Conservation (phyloP, 23 tunicate species). For the Clavelina lepadiformis region DNA sequence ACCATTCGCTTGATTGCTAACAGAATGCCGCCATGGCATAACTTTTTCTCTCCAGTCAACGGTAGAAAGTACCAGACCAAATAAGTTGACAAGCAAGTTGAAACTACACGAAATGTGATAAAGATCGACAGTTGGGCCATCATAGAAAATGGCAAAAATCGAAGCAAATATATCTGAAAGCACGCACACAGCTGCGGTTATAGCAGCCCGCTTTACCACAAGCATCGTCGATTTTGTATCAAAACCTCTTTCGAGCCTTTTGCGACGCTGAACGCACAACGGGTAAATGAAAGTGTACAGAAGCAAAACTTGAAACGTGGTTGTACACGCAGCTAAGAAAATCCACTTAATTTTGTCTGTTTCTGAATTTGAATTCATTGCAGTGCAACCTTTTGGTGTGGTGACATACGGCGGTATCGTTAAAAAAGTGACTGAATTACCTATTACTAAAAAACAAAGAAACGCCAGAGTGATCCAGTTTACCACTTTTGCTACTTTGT, state of each 20-base stretch:
- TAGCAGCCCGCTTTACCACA: constrained; percentile 22
- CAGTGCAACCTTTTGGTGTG: constrained; percentile 6
- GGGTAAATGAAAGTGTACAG: constrained; percentile 35
- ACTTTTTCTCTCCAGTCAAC: constrained; percentile 34
- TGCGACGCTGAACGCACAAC: constrained; percentile 21
- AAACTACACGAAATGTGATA: constrained; percentile 18
- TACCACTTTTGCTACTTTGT: neutral
- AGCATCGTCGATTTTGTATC: constrained; percentile 6
- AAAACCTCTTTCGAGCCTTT: constrained; percentile 13
- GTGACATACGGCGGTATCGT: constrained; percentile 19
- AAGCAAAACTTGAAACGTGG: constrained; percentile 7
- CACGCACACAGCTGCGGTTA: constrained; percentile 18
- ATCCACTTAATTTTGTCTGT: constrained; percentile 15
- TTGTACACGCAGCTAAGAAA: constrained; percentile 13
- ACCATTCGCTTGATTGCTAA: no score
- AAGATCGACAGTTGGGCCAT: constrained; percentile 12
- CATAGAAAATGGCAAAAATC: constrained; percentile 18
- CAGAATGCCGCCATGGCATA: no score
- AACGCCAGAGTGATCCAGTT: constrained; percentile 7
- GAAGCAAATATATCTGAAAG: constrained; percentile 15
- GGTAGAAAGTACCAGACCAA: constrained; percentile 18
- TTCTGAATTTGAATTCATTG: constrained; percentile 3
- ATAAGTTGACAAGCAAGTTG: constrained; percentile 21
- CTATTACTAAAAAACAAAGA: constrained; percentile 1
- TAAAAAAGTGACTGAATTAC: constrained; percentile 2